These are phyloP conservation scores for Mus pahari DNA, from an alignment of 2,113 vertebrate species.

Conservation along the genomic window DNA sequence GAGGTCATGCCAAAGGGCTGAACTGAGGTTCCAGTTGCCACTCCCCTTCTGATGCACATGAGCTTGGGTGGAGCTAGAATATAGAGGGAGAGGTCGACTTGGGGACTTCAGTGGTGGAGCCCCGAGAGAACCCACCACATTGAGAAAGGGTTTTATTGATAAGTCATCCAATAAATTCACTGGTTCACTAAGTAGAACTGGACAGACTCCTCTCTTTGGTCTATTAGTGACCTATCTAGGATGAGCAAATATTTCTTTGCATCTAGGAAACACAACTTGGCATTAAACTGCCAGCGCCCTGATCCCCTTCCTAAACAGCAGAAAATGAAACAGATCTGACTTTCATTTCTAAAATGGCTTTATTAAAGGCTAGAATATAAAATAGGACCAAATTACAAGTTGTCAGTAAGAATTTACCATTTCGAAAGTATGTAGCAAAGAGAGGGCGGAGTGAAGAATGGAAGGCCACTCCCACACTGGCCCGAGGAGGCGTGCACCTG, in stretches of 20 bases:
- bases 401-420: constrained; percentile 85
- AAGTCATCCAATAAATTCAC: not conserved
- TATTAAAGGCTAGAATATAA: constrained; percentile 90
- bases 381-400: constrained; percentile 87
- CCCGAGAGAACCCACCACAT: not conserved
- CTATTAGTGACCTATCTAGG: not conserved
- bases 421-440: constrained; percentile 85
- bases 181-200: not conserved
- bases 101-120: not conserved
- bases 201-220: not conserved
- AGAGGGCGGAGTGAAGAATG: constrained; percentile 73
- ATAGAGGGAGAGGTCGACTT: not conserved
- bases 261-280: not conserved
- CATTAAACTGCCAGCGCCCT: not conserved
- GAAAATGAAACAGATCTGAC: not conserved
- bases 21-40: not conserved
- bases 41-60: not conserved
- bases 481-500: accelerated
- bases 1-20: not conserved
- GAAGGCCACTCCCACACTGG: not conserved
- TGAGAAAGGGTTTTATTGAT: not conserved
- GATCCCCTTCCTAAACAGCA: not conserved
- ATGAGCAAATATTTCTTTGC: not conserved
- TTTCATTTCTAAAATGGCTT: constrained; percentile 85
- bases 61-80: not conserved